These are phyloP conservation scores for Hyposoter didymator DNA, from an alignment of 2,888 invertebrate species.

Conservation along the genomic window DNA sequence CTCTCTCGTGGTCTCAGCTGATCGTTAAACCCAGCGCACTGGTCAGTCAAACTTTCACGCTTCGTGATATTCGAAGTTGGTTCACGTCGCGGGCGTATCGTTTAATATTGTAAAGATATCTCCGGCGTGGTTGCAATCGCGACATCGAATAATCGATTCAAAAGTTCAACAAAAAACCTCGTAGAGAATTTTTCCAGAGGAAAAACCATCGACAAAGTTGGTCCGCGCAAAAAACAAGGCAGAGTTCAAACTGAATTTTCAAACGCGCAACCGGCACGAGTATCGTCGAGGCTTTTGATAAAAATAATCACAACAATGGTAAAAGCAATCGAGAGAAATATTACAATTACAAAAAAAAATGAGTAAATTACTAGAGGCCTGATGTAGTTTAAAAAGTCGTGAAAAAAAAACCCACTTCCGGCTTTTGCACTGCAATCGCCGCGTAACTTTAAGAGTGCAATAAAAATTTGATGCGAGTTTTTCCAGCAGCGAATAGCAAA, in stretches of 20 bases:
- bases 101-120: conserved; percentile 1
- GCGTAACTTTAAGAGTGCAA: neutral
- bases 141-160: conserved; percentile 1
- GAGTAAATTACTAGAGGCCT: neutral
- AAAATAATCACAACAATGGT: neutral
- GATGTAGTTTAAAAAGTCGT: neutral
- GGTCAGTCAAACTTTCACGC: conserved; percentile 83
- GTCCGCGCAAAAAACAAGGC: neutral
- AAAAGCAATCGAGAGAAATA: neutral
- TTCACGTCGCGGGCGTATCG: conserved; percentile 67
- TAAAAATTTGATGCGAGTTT: neutral
- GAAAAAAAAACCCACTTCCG: neutral
- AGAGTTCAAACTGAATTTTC: neutral
- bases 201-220: neutral
- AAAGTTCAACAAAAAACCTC: neutral
- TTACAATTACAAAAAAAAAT: neutral
- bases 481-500: neutral
- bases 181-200: neutral
- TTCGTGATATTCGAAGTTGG: conserved; percentile 77
- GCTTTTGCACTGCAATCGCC: neutral
- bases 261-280: neutral
- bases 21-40: conserved; percentile 77
- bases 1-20: conserved; percentile 80
- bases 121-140: neutral
- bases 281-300: neutral